These are phyloP conservation scores for Phymorhynchus buccinoides DNA, from an alignment of 1,140 invertebrate genomes.

Conservation along the genomic window DNA sequence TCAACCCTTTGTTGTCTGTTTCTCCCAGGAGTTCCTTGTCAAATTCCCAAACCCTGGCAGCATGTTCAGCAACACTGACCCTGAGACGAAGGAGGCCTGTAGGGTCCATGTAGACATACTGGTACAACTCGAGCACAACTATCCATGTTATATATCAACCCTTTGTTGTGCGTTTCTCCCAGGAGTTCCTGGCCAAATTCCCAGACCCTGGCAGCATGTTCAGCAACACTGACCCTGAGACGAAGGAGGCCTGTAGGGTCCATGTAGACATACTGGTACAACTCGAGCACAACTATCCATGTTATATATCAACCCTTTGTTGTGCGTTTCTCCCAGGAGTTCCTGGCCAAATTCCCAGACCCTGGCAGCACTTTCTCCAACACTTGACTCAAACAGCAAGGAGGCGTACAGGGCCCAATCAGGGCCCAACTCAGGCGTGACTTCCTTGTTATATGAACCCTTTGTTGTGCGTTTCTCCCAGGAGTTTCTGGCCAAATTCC, in stretches of 20 bases:
- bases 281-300: slow-evolving; percentile 67
- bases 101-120: slow-evolving; percentile 62
- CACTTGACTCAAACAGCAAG: slow-evolving; percentile 67
- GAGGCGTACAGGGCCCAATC: slow-evolving; percentile 66
- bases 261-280: slow-evolving; percentile 65
- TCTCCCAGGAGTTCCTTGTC: slow-evolving; percentile 75
- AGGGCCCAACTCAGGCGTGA: slow-evolving; percentile 64
- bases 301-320: too few species aligned
- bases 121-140: slow-evolving; percentile 66
- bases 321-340: slow-evolving; percentile 62
- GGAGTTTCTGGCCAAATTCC: slow-evolving; percentile 77
- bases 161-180: background rate
- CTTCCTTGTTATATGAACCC: slow-evolving; percentile 63
- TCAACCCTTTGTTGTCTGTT: too few species aligned
- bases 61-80: slow-evolving; percentile 74
- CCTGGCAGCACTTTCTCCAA: slow-evolving; percentile 76
- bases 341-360: slow-evolving; percentile 77
- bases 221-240: slow-evolving; percentile 69
- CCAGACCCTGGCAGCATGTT: slow-evolving; percentile 77
- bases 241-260: slow-evolving; percentile 65
- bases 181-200: slow-evolving; percentile 76
- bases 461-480: background rate
- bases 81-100: slow-evolving; percentile 67
- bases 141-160: too few species aligned
- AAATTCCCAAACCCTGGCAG: slow-evolving; percentile 77